Evolutionary conservation across 1,140 invertebrate species (phyloP).

Genomic region (Vollenhovia emeryi): DNA sequence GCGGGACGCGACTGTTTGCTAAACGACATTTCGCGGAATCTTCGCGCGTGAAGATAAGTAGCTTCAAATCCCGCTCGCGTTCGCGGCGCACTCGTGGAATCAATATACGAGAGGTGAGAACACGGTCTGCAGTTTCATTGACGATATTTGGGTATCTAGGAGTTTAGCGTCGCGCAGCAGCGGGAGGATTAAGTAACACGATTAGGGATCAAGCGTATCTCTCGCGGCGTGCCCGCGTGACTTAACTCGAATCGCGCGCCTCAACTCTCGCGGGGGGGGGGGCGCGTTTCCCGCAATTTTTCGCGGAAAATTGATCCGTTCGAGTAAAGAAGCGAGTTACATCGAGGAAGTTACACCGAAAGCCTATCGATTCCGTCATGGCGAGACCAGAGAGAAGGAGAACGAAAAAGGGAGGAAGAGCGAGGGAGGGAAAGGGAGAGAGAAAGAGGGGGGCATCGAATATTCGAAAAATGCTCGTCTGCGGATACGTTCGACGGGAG

Average conservation of each 20-base stretch:
- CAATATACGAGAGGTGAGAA: slow-evolving; percentile 4
- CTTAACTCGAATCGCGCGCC: slow-evolving; percentile 43
- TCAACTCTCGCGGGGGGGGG: background rate
- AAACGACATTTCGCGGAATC: background rate
- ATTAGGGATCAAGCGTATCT: slow-evolving; percentile 47
- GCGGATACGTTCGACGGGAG: slow-evolving; percentile 15
- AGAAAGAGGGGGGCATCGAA: slow-evolving; percentile 17
- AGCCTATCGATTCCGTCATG: slow-evolving; percentile 54
- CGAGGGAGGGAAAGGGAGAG: background rate
- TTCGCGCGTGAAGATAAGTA: slow-evolving; percentile 1
- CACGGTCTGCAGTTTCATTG: slow-evolving; percentile 4
- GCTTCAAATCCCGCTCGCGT: background rate
- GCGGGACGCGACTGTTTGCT: background rate
- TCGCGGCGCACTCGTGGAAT: background rate
- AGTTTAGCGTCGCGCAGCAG: slow-evolving; percentile 15
- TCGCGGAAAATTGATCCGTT: slow-evolving; percentile 44
- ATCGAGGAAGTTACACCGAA: slow-evolving; percentile 46
- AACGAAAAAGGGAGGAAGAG: background rate
- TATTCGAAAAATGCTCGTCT: slow-evolving; percentile 60
- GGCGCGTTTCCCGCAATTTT: slow-evolving; percentile 12
- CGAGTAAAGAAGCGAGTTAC: slow-evolving; percentile 46
- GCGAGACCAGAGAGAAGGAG: slow-evolving; percentile 11
- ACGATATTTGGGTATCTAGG: slow-evolving; percentile 35
- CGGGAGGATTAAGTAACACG: slow-evolving; percentile 45
- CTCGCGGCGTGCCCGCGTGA: slow-evolving; percentile 2